Evolutionary conservation across 1,140 invertebrate genomes (phyloP).

Genomic region (Drosophila carrolli): DNA sequence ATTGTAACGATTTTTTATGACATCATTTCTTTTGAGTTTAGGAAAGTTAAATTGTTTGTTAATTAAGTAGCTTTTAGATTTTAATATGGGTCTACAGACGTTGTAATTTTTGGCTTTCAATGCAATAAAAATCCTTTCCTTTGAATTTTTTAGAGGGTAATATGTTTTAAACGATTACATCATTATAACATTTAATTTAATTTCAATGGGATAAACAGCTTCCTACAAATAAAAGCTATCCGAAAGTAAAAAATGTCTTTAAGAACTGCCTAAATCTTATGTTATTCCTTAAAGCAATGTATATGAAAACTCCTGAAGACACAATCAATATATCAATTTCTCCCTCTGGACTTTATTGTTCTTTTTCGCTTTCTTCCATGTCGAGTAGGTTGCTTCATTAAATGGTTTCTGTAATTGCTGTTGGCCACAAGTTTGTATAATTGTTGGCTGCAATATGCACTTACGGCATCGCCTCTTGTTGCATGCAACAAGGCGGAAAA

Average conservation of each 20-base stretch:
- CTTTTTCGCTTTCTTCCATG: conserved; percentile 4
- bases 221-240: too few species aligned
- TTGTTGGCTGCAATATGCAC: conserved; percentile 53
- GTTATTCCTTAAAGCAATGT: too few species aligned
- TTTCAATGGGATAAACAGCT: too few species aligned
- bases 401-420: conserved; percentile 63
- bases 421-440: conserved; percentile 61
- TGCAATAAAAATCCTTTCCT: too few species aligned
- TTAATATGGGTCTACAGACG: too few species aligned
- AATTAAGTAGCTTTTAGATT: not conserved
- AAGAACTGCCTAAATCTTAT: too few species aligned
- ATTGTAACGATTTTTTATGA: not conserved
- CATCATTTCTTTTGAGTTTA: not conserved
- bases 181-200: too few species aligned
- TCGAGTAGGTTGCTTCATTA: conserved; percentile 56
- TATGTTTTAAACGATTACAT: too few species aligned
- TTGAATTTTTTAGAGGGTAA: too few species aligned
- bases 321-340: conserved; percentile 19
- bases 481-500: conserved; percentile 69
- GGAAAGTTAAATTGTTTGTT: not conserved
- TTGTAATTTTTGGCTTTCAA: too few species aligned
- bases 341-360: not conserved
- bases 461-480: conserved; percentile 50
- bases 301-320: not conserved
- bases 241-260: too few species aligned